A percentile compares a stretch with the other conserved stretches of the same genome.
These are phyloP conservation scores for Calliopum simillimum DNA, from an alignment of 2,888 invertebrate genomes.

Conservation along the genomic window DNA sequence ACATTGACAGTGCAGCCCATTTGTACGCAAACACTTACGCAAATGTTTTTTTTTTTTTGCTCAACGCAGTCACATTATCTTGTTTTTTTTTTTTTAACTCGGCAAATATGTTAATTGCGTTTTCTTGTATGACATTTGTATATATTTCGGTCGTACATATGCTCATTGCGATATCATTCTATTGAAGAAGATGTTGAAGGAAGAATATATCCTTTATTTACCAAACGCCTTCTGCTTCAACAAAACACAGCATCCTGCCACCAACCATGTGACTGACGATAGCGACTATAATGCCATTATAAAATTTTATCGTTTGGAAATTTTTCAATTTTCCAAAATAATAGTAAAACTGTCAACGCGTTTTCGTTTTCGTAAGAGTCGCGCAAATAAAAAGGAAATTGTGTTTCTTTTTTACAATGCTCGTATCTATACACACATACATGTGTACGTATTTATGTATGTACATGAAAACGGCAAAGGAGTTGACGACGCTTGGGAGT, in stretches of 20 bases:
- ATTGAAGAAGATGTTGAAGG: neutral
- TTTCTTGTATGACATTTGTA: slow-evolving; percentile 44
- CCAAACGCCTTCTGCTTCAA: neutral
- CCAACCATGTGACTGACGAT: slow-evolving; percentile 1
- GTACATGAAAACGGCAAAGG: too few relatives aligned
- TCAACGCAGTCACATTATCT: too few relatives aligned
- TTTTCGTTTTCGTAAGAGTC: neutral
- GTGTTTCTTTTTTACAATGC: too few relatives aligned
- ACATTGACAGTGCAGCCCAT: too few relatives aligned
- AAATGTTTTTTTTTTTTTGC: too few relatives aligned
- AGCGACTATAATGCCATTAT: slow-evolving; percentile 45
- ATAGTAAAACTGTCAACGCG: slow-evolving; percentile 33
- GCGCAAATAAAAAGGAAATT: too few relatives aligned
- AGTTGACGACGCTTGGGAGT: too few relatives aligned
- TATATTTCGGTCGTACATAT: neutral
- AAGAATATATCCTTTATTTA: neutral
- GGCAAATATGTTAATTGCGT: slow-evolving; percentile 53
- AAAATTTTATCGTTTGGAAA: slow-evolving; percentile 67
- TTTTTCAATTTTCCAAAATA: slow-evolving; percentile 62
- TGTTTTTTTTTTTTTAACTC: slow-evolving; percentile 42
- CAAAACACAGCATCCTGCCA: neutral
- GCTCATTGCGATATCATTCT: neutral
- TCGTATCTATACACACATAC: too few relatives aligned
- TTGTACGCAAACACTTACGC: too few relatives aligned
- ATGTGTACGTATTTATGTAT: too few relatives aligned